Percentiles rank a stretch among this genome's conserved stretches.
These are phyloP conservation scores for Sicus ferrugineus DNA, from an alignment of 2,888 invertebrate genomes.

Conservation along the genomic window DNA sequence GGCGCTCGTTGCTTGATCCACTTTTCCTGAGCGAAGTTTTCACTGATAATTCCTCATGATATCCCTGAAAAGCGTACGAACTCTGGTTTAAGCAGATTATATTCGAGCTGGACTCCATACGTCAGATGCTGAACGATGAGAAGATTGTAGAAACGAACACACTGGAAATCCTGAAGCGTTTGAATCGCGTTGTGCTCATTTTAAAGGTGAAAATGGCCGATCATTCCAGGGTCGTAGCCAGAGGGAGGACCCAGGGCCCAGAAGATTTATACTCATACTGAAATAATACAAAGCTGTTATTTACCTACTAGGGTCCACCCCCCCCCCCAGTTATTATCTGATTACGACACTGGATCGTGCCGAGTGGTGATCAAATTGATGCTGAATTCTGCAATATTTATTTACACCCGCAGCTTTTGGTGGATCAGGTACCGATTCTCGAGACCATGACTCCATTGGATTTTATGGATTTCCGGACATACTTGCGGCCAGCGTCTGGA, in stretches of 20 bases:
- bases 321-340: no score
- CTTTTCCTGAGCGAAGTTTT: no score
- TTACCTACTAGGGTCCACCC: no score
- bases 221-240: background rate
- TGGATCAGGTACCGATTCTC: slow-evolving; percentile 95
- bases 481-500: slow-evolving; percentile 94
- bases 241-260: background rate
- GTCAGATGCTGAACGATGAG: slow-evolving; percentile 77
- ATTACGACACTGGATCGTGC: no score
- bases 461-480: slow-evolving; percentile 96
- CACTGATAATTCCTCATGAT: background rate
- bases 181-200: slow-evolving; percentile 91
- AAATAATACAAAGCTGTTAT: no score
- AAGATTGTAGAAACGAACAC: slow-evolving; percentile 90
- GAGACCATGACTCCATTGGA: slow-evolving; percentile 99
- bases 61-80: slow-evolving; percentile 82
- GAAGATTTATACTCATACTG: background rate
- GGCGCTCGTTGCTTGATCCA: no score
- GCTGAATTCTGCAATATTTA: background rate
- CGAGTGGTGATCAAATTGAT: background rate
- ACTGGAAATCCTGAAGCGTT: slow-evolving; percentile 88
- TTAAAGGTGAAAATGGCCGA: slow-evolving; percentile 75
- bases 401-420: slow-evolving; percentile 74
- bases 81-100: slow-evolving; percentile 99
- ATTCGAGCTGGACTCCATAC: slow-evolving; percentile 93